phyloP scores from a whole-genome alignment of 2,113 vertebrate species.

The Halichoerus grypus region DNA sequence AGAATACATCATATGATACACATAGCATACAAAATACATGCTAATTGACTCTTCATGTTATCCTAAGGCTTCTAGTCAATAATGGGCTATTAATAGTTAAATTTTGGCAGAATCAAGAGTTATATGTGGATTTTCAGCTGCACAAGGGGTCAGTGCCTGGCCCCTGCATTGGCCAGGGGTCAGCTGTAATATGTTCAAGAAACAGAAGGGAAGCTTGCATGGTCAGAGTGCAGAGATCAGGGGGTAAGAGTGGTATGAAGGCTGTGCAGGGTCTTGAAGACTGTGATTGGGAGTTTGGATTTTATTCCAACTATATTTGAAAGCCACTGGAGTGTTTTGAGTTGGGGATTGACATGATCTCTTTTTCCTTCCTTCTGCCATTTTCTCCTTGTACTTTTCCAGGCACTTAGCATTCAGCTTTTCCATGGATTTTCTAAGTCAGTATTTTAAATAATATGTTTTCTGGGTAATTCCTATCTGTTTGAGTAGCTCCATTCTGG shows the following conservation, averaged over 20 bases:
- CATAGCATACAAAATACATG: background rate
- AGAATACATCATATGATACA: background rate
- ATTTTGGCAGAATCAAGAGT: background rate
- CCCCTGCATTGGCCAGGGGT: background rate
- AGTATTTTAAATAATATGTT: slow-evolving; percentile 7
- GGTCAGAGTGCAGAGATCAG: too few relatives aligned
- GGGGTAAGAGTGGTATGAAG: background rate
- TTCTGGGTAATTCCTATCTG: slow-evolving; percentile 3
- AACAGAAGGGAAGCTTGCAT: too few relatives aligned
- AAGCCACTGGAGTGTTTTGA: background rate
- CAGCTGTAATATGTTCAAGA: too few relatives aligned
- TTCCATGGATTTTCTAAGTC: background rate
- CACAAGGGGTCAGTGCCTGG: background rate
- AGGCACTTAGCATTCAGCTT: background rate
- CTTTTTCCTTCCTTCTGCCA: background rate
- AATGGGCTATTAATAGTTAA: background rate
- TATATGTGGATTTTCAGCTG: background rate
- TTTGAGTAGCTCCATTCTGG: slow-evolving; percentile 9
- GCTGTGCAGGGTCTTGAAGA: background rate
- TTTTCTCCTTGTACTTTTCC: background rate
- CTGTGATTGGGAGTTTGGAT: background rate
- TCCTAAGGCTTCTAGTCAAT: background rate
- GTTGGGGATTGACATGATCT: background rate
- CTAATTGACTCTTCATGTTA: background rate
- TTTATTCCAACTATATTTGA: background rate